Conservation (phyloP, 2,888 invertebrate genomes). For the Chymomyza amoena region DNA sequence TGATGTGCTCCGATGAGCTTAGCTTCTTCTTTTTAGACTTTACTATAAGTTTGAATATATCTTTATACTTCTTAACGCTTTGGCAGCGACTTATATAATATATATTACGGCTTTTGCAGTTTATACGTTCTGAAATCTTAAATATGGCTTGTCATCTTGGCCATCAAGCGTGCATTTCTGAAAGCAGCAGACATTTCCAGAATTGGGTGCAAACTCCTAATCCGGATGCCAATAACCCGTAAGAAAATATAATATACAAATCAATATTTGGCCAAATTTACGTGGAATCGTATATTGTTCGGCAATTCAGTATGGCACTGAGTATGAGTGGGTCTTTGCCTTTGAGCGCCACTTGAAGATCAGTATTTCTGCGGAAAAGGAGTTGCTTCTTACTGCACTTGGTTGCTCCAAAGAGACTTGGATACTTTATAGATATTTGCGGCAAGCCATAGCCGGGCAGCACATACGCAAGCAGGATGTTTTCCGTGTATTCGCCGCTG, state of each 20-base stretch:
- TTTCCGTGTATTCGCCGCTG: conserved; percentile 86
- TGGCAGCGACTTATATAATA: too few species aligned
- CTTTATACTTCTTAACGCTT: too few species aligned
- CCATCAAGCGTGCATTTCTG: conserved; percentile 86
- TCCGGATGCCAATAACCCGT: conserved; percentile 88
- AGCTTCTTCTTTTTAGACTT: too few species aligned
- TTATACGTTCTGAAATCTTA: conserved; percentile 86
- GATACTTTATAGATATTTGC: conserved; percentile 85
- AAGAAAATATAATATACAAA: conserved; percentile 67
- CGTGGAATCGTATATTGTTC: conserved; percentile 92
- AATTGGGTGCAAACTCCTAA: conserved; percentile 87
- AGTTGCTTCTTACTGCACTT: conserved; percentile 86
- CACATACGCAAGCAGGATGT: conserved; percentile 92
- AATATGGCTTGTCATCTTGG: conserved; percentile 88
- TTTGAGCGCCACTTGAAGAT: conserved; percentile 88
- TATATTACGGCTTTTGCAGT: conserved; percentile 82
- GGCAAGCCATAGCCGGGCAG: conserved; percentile 85
- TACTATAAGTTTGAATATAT: too few species aligned
- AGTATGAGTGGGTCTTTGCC: conserved; percentile 93
- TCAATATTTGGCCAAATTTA: conserved; percentile 86
- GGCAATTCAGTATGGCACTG: conserved; percentile 89
- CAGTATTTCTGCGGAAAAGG: conserved; percentile 90
- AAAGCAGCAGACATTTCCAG: conserved; percentile 85
- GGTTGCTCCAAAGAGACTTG: conserved; percentile 92
- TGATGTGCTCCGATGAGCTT: too few species aligned